Conservation (phyloP, 2,113 vertebrate species). For the Acanthisitta chloris region DNA sequence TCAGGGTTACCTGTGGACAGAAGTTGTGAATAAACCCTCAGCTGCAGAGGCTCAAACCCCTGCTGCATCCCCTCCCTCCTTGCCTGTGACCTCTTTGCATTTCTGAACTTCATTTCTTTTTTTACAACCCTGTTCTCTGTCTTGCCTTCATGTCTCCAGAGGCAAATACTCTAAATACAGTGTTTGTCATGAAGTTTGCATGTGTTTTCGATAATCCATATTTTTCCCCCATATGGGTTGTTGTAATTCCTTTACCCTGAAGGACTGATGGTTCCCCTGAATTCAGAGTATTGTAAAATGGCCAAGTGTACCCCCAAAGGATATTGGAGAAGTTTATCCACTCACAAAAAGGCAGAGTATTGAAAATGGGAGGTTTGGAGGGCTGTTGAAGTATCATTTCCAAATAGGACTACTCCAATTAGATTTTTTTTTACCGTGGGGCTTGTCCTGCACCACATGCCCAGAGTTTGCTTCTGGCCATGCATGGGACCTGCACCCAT, state of each 20-base stretch:
- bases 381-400: not conserved
- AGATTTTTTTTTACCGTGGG: not conserved
- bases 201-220: not conserved
- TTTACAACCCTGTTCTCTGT: not conserved
- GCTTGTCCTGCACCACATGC: not conserved
- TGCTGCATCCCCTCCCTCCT: not conserved
- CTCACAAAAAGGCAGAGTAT: not conserved
- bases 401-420: not conserved
- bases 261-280: not conserved
- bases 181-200: not conserved
- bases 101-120: not conserved
- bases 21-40: not conserved
- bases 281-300: not conserved
- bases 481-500: not conserved
- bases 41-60: not conserved
- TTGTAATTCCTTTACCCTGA: not conserved
- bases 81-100: not conserved
- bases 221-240: not conserved
- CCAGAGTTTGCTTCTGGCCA: not conserved
- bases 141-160: fast-evolving
- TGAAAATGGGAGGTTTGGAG: fast-evolving
- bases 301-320: not conserved
- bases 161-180: not conserved
- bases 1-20: not conserved
- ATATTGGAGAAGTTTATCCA: not conserved